Conservation (phyloP, 2,797 vertebrate species). For the Chloroceryle amazona region DNA sequence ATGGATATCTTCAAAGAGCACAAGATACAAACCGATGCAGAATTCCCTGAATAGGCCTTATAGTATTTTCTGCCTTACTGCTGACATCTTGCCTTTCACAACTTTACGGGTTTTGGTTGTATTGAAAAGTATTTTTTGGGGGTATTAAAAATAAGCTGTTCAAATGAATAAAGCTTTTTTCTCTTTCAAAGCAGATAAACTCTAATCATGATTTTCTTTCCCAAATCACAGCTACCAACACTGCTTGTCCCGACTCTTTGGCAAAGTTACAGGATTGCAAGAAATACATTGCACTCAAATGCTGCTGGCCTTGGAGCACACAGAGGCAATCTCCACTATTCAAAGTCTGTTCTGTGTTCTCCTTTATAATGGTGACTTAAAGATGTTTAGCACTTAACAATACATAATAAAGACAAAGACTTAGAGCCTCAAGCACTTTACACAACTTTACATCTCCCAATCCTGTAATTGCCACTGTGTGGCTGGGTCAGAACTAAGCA, state of each 20-base stretch:
- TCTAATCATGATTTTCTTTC: neutral
- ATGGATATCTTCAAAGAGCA: neutral
- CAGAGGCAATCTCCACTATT: neutral
- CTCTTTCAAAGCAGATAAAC: neutral
- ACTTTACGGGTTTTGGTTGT: neutral
- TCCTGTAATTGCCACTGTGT: neutral
- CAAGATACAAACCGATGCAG: neutral
- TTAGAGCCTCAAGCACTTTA: constrained; percentile 10
- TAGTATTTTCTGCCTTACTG: neutral
- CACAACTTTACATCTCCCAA: neutral
- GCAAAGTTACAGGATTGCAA: neutral
- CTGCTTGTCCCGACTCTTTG: neutral
- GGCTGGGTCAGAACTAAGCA: neutral
- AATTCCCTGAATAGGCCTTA: neutral
- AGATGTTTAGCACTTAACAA: constrained; percentile 1
- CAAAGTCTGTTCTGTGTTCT: neutral
- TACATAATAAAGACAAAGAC: neutral
- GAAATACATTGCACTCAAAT: neutral
- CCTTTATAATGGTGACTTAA: neutral
- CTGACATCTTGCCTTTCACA: neutral
- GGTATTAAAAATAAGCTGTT: neutral
- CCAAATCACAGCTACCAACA: neutral
- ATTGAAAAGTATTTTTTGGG: neutral
- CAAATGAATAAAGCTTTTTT: neutral
- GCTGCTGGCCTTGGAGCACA: neutral